These are phyloP conservation scores for Tipula lateralis DNA, from an alignment of 2,888 invertebrate genomes.

Conservation along the genomic window DNA sequence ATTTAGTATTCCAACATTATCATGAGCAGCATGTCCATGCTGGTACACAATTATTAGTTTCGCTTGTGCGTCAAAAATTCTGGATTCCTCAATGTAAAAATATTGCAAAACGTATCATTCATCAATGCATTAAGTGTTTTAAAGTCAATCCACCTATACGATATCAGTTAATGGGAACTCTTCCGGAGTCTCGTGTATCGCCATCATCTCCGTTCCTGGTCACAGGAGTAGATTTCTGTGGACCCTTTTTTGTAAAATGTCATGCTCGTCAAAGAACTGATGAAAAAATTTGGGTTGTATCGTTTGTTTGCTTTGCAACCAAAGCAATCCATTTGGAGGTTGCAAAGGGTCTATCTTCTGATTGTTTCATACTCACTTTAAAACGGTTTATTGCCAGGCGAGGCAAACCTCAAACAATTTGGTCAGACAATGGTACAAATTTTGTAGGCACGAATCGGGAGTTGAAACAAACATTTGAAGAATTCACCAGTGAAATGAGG, in stretches of 20 bases:
- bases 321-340: conserved; percentile 33
- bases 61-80: background rate
- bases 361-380: background rate
- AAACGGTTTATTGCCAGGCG: conserved; percentile 36
- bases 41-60: conserved; percentile 26
- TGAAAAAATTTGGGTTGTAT: background rate
- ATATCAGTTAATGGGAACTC: conserved; percentile 30
- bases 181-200: too few species aligned
- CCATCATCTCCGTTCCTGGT: conserved; percentile 31
- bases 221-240: conserved; percentile 34
- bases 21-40: conserved; percentile 30
- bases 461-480: background rate
- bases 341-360: conserved; percentile 28
- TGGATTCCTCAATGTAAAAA: background rate
- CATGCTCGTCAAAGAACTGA: background rate
- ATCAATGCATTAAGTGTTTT: background rate
- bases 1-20: conserved; percentile 14
- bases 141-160: background rate
- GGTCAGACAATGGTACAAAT: background rate
- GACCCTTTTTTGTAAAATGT: conserved; percentile 2
- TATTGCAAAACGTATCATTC: too few species aligned
- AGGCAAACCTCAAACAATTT: conserved; percentile 35
- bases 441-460: background rate
- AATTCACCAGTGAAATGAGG: background rate
- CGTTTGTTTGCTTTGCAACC: conserved; percentile 32